phyloP scores from a whole-genome alignment of 2,888 invertebrate species.

The Lepetodrilus schrolli region DNA sequence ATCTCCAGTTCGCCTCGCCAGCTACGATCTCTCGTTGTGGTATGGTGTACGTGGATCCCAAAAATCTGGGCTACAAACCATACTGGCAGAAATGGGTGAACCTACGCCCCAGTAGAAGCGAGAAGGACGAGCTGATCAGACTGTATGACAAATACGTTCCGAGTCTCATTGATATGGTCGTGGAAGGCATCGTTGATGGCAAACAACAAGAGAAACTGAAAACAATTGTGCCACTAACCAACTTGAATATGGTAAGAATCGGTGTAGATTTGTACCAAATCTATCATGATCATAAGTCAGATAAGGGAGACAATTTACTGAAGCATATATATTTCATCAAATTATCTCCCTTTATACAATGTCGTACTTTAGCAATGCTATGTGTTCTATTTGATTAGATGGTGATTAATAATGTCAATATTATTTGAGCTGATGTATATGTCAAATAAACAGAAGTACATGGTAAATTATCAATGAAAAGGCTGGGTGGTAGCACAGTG shows the following conservation, averaged over 20 bases:
- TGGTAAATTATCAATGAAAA: too few species aligned
- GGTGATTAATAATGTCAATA: too few species aligned
- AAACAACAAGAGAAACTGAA: constrained; percentile 81
- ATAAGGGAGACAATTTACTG: too few species aligned
- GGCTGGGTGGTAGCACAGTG: too few species aligned
- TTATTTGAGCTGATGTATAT: too few species aligned
- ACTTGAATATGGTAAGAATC: constrained; percentile 85
- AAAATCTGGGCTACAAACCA: constrained; percentile 89
- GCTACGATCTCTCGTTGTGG: constrained; percentile 94
- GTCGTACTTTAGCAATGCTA: too few species aligned
- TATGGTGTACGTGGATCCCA: constrained; percentile 95
- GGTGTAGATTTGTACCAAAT: neutral
- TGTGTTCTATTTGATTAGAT: too few species aligned
- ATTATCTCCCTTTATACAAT: too few species aligned
- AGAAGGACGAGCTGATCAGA: constrained; percentile 67
- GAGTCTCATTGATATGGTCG: constrained; percentile 82
- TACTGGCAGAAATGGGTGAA: constrained; percentile 89
- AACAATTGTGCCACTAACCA: constrained; percentile 88
- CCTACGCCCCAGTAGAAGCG: constrained; percentile 59
- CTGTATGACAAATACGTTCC: constrained; percentile 87
- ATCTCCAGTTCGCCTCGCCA: constrained; percentile 91
- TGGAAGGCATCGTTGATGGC: constrained; percentile 83
- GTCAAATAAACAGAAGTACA: too few species aligned
- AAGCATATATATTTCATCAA: too few species aligned
- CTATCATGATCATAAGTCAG: too few species aligned